A percentile compares a stretch with the other conserved stretches of the same genome.
Conservation (phyloP, 2,888 invertebrate species). For the Drosophila suboccidentalis region DNA sequence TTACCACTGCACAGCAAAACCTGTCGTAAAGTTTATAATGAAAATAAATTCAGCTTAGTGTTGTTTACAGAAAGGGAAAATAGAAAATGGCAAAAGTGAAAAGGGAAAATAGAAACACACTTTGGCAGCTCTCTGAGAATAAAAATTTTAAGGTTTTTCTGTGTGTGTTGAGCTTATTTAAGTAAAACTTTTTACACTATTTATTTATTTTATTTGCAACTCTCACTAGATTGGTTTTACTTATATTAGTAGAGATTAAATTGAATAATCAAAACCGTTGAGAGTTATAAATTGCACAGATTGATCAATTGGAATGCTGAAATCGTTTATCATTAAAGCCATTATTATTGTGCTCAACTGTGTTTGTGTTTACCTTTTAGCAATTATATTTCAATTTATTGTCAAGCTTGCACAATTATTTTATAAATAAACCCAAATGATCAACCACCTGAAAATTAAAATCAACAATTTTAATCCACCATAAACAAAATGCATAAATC, state of each 20-base stretch:
- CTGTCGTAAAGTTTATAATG: constrained; percentile 79
- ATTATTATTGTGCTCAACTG: not conserved
- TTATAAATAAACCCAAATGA: constrained; percentile 31
- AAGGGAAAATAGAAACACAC: constrained; percentile 42
- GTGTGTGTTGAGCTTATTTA: constrained; percentile 62
- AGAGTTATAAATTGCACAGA: not conserved
- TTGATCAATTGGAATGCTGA: not conserved
- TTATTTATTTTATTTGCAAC: constrained; percentile 64
- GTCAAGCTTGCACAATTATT: constrained; percentile 32
- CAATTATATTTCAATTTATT: constrained; percentile 40
- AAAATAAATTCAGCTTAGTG: constrained; percentile 75
- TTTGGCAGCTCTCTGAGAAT: constrained; percentile 22
- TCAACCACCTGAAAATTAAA: constrained; percentile 14
- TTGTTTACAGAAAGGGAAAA: constrained; percentile 29
- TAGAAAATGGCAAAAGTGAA: constrained; percentile 33
- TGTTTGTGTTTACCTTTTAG: not conserved
- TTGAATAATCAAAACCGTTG: too few species aligned
- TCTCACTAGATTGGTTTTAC: too few species aligned
- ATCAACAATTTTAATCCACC: constrained; percentile 48
- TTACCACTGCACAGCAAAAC: constrained; percentile 53
- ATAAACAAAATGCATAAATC: constrained; percentile 65
- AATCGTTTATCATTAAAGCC: not conserved
- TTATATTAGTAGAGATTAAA: not conserved
- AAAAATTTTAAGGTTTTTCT: constrained; percentile 13
- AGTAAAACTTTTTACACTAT: constrained; percentile 61